Evolutionary conservation across 2,888 invertebrate genomes (phyloP), one percentile per base, ranked within the genome.

Genomic region (Pristionchus exspectatus): DNA sequence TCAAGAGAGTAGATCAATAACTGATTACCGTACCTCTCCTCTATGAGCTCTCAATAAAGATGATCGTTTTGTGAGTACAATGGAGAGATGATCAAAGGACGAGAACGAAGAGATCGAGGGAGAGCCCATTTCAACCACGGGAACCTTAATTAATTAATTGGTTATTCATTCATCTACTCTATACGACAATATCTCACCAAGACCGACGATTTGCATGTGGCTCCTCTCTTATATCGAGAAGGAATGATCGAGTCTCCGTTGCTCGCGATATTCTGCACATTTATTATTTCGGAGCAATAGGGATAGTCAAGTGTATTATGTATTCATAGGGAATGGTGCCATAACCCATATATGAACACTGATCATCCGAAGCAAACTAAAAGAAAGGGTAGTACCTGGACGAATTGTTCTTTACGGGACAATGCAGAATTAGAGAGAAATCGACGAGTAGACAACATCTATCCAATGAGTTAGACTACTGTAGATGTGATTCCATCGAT

Each of bases 41-140:
- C 94, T 91, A 90, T 94, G 94, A 7, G 92, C 91, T n/a, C 93
- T 90, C 54, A 94, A 88, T 59, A 91, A 91, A 83, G 90, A 92
- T 7, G 93, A 93, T 72, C 94, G 91, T 89, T 94, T 92, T 30
- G 93, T 94, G 27, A 93, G 89, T 16, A 94, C 87, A 10, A 92
- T 88, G 69, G 91, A 91, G 87, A 87, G 66, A 69, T 18, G 18
- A 87, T 66, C 66, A 69, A n/a, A 16, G 87, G 66, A 12, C n/a
- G 87, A 50, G 38, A 44, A 21, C 44, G 59, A 7, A 59, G 21
- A 5, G 44, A 33, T 18, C 33, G 44, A 33, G 33, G 59, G 50
- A 38, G 59, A 3, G 33, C 30, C 69, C 44, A 63, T 59, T 56
- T 87, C 66, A 87, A 87, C 87, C 87, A 87, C 87, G 66, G 87